Base-by-base conservation (phyloP, 2,888 invertebrate genomes). In the Poecilus cupreus region DNA sequence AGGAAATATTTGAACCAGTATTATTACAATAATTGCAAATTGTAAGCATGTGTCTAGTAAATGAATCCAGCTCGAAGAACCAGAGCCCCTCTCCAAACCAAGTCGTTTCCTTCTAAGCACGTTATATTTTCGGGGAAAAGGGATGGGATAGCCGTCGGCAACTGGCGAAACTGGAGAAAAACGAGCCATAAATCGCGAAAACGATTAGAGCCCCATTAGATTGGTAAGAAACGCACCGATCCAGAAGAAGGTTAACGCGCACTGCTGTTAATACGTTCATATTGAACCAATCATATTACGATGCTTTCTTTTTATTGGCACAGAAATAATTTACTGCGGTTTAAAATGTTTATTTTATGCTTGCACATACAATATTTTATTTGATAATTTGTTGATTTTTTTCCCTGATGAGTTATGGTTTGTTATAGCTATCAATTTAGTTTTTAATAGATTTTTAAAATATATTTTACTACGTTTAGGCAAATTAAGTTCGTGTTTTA, bases 161-260 rank as follows among this genome's bases (percentile, higher is more conserved):
- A 32, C 11, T 13, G 16, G 32, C 3, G 51, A 32, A 68, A 68
- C 32, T 32, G 64, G 64, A 37, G 64, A 37, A 68, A 68, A 51
- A 51, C 64, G 64, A 68, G 64, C 37, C 0, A 68, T 68, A 68
- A 68, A 68, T 68, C 64, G 64, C 64, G 32, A 68, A 18, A 68
- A 32, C 64, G 64, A 68, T 68, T 68, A 68, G 64, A 37, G 64
- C 64, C 64, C 64, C 64, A 32, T 68, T 68, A 68, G 64, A 68
- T 68, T 68, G 64, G 64, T n/a, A 60, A 60, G 60, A 68, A 68
- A 68, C 37, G 37, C 64, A 68, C 24, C 24, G 60, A 60, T 60
- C 24, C 24, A 60, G 64, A 68, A 68, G 26, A 60, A 54, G 20
- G 54, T 22, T 26, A 24, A 24, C 26, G 26, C 60, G n/a, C 8